Percentiles rank a stretch among this genome's conserved stretches.
phyloP scores from a whole-genome alignment of 2,113 vertebrate genomes.

The Micromys minutus region DNA sequence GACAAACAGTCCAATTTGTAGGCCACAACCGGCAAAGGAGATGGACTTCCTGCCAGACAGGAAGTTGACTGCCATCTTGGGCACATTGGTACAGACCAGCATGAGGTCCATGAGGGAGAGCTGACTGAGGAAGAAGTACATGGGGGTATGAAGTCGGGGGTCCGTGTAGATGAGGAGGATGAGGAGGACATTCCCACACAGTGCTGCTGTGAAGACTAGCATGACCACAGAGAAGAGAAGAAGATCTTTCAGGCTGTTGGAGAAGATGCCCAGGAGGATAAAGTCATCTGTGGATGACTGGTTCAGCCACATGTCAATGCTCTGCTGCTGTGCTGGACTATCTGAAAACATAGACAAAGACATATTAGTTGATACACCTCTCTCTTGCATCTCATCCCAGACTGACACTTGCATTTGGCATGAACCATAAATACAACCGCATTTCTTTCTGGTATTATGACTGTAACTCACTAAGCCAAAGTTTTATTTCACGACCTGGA shows the following conservation, averaged over 20 bases:
- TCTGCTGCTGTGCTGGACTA: not conserved
- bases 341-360: constrained; percentile 22
- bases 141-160: constrained; percentile 59
- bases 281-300: constrained; percentile 51
- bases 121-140: constrained; percentile 78
- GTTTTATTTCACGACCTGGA: not conserved
- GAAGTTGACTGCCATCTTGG: constrained; percentile 68
- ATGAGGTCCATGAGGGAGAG: constrained; percentile 77
- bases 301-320: constrained; percentile 48
- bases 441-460: not conserved
- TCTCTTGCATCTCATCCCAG: not conserved
- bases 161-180: constrained; percentile 59
- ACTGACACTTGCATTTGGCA: not conserved
- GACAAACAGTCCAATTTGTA: constrained; percentile 67
- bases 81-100: constrained; percentile 65
- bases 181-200: constrained; percentile 68
- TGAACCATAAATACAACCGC: not conserved
- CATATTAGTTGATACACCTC: not conserved
- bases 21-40: constrained; percentile 66
- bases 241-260: not conserved
- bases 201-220: constrained; percentile 42
- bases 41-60: constrained; percentile 65
- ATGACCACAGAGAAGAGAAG: constrained; percentile 56
- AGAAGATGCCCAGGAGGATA: constrained; percentile 69
- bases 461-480: not conserved